Evolutionary conservation across 2,888 invertebrate genomes (phyloP).

Genomic region (Dryomyza anilis): DNA sequence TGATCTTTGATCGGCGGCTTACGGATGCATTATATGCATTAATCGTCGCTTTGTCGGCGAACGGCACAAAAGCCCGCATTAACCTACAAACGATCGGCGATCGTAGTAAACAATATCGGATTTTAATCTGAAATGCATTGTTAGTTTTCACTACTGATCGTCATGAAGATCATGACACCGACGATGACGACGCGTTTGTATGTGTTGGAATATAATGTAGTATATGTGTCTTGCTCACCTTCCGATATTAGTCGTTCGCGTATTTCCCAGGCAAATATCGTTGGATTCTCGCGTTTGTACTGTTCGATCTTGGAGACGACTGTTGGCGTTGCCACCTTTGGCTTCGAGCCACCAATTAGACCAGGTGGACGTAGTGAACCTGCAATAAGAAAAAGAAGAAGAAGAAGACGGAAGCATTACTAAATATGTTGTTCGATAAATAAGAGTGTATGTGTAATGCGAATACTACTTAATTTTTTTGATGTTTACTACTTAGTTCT

Average conservation of each 20-base stretch:
- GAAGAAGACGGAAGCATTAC: neutral
- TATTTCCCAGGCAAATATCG: slow-evolving; percentile 99
- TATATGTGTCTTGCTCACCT: slow-evolving; percentile 68
- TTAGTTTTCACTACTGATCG: neutral
- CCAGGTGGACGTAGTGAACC: slow-evolving; percentile 89
- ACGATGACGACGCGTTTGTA: neutral
- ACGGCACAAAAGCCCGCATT: slow-evolving; percentile 25
- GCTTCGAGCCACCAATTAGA: slow-evolving; percentile 93
- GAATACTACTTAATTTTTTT: neutral
- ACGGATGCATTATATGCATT: too few relatives aligned
- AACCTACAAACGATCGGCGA: slow-evolving; percentile 43
- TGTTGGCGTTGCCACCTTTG: slow-evolving; percentile 96
- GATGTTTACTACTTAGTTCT: too few relatives aligned
- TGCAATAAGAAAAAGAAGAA: slow-evolving; percentile 60
- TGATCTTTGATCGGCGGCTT: neutral
- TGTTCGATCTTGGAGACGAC: slow-evolving; percentile 98
- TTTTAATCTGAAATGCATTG: slow-evolving; percentile 24
- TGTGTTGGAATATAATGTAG: slow-evolving; percentile 9
- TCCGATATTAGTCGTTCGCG: slow-evolving; percentile 94
- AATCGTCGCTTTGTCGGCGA: slow-evolving; percentile 26
- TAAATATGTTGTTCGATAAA: neutral
- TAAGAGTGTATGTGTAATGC: neutral
- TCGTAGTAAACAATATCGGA: slow-evolving; percentile 34
- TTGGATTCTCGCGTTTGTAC: slow-evolving; percentile 97
- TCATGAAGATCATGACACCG: too few relatives aligned